These are phyloP conservation scores for Tupaia tana DNA, from an alignment of 2,113 vertebrate species.

Conservation along the genomic window DNA sequence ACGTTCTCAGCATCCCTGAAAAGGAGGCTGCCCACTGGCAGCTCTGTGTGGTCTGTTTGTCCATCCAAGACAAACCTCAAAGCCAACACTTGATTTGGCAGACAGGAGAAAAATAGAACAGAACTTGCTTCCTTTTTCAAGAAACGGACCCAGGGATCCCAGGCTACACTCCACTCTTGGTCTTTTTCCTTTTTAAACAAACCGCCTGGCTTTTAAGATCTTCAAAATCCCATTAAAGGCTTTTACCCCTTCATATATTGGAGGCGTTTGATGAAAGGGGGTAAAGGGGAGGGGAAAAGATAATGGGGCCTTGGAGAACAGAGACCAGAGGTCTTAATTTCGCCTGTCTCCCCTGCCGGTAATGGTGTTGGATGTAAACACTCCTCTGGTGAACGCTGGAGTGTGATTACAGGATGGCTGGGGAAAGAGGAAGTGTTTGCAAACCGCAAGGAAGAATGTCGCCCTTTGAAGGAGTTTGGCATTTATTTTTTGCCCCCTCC, in stretches of 20 bases:
- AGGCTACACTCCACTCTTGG: conserved; percentile 63
- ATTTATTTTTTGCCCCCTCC: conserved; percentile 70
- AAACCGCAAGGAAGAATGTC: conserved; percentile 86
- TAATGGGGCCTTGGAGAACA: conserved; percentile 83
- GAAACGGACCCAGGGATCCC: conserved; percentile 82
- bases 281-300: conserved; percentile 75
- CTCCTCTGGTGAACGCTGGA: conserved; percentile 80
- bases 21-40: conserved; percentile 79
- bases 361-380: conserved; percentile 90
- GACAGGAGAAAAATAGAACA: conserved; percentile 61
- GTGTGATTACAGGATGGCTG: conserved; percentile 86
- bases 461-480: conserved; percentile 86
- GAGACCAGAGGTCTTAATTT: conserved; percentile 85
- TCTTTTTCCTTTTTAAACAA: conserved; percentile 86
- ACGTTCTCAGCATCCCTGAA: conserved; percentile 77
- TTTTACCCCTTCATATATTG: conserved; percentile 85
- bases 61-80: conserved; percentile 84
- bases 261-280: conserved; percentile 85
- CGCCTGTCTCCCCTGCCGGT: conserved; percentile 85
- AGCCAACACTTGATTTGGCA: conserved; percentile 81
- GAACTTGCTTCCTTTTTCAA: conserved; percentile 76
- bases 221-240: conserved; percentile 87
- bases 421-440: conserved; percentile 83
- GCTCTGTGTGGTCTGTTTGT: conserved; percentile 83
- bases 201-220: conserved; percentile 87